These are phyloP conservation scores for Sebastes schlegelii DNA, from an alignment of 2,113 vertebrate genomes.

Conservation along the genomic window DNA sequence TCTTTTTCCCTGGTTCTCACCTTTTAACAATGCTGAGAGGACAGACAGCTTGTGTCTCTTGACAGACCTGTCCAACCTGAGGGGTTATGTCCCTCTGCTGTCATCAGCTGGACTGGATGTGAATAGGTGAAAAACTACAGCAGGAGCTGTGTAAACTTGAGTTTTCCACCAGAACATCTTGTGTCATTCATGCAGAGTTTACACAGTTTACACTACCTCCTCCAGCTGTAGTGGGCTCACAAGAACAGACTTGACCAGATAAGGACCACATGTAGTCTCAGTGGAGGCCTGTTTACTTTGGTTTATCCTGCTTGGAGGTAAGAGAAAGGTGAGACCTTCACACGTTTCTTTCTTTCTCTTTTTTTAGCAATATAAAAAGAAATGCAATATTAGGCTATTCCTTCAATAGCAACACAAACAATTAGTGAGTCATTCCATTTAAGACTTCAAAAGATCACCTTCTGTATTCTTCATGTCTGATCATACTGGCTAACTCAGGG, in stretches of 20 bases:
- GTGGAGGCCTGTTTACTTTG: constrained; percentile 28
- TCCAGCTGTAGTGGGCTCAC: constrained; percentile 19
- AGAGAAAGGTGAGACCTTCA: constrained; percentile 46
- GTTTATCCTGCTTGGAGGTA: constrained; percentile 35
- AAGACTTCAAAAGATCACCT: not conserved
- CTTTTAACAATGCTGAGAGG: not conserved
- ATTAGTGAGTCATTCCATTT: not conserved
- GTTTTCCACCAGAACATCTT: constrained; percentile 47
- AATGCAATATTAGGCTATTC: not conserved
- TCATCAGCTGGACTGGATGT: constrained; percentile 13
- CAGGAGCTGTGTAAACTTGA: constrained; percentile 40
- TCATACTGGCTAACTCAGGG: too few species aligned
- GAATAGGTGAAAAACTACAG: constrained; percentile 37
- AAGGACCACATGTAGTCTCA: constrained; percentile 20
- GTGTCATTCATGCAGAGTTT: constrained; percentile 38
- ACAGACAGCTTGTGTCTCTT: not conserved
- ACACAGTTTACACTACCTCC: constrained; percentile 23
- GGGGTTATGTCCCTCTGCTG: not conserved
- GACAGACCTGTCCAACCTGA: not conserved
- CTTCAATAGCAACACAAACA: too few species aligned
- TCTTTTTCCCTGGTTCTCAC: not conserved
- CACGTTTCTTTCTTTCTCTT: not conserved
- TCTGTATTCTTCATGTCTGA: not conserved
- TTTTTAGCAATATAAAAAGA: not conserved
- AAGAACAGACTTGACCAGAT: constrained; percentile 50